Percentiles rank a stretch among this genome's conserved stretches.
phyloP scores from a whole-genome alignment of 2,113 vertebrate genomes.

The Lynx canadensis region DNA sequence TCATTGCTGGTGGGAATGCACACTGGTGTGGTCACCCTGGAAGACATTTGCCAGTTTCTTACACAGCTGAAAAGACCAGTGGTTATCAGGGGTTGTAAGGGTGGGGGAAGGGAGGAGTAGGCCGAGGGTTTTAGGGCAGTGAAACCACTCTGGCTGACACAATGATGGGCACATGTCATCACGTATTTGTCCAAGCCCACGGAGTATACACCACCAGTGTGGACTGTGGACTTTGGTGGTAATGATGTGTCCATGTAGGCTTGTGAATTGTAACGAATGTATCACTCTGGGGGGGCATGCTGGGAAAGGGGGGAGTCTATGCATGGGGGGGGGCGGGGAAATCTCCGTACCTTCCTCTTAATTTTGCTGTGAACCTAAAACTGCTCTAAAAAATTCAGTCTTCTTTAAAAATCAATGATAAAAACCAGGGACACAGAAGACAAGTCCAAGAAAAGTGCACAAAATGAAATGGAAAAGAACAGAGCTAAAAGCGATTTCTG shows the following conservation, averaged over 20 bases:
- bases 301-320: not conserved
- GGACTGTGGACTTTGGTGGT: fast-evolving
- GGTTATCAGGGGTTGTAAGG: no score
- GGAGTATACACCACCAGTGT: fast-evolving
- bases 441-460: not conserved
- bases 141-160: no score
- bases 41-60: not conserved
- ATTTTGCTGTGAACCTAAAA: not conserved
- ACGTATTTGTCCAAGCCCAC: not conserved
- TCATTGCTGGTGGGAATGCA: fast-evolving
- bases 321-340: not conserved
- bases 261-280: fast-evolving
- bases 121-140: not conserved
- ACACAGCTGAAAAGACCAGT: not conserved
- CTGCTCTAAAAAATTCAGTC: not conserved
- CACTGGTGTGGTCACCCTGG: fast-evolving
- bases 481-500: fast-evolving
- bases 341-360: not conserved
- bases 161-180: fast-evolving
- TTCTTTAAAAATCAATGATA: not conserved
- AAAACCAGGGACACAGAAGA: not conserved
- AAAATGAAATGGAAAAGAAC: not conserved
- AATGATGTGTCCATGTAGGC: fast-evolving
- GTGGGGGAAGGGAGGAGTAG: not conserved
- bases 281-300: not conserved